Base-by-base conservation (phyloP, 1,140 invertebrate genomes). In the Magallana ariakensis region DNA sequence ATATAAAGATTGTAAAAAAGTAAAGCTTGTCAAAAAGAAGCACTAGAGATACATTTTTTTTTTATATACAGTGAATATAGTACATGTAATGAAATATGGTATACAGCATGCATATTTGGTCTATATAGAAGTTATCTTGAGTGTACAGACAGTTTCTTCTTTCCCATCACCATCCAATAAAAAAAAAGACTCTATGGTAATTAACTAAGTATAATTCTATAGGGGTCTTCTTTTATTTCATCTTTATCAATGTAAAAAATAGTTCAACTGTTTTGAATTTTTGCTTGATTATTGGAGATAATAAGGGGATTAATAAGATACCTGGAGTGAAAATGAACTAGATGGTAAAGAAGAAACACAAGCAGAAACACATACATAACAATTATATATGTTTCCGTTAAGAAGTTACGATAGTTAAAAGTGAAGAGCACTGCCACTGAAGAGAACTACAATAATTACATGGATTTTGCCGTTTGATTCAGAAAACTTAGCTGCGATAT, bases 401-500 rank as follows among this genome's bases (percentile, higher is more conserved):
- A 46, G 33, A 46, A 46, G 9, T 13, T 33, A 8, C 9, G 66
- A 75, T 60, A 75, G 11, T 75, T 75, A 75, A 54, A 53, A 82
- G 80, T 82, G 80, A 82, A 55, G 54, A 16, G 46, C 54, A 82
- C 46, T 82, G 80, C 9, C 15, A 55, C n/a, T 19, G 46, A 53
- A 82, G 54, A 82, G 13, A 82, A 55, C 80, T 82, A 56, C 4
- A 16, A 82, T 82, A 82, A 16, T 84, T 90, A 93, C 93, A 90
- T 93, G 93, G 54, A 91, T 90, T 90, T 94, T 93, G 4, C 90
- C 92, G 60, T 91, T 91, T 60, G 92, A 85, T 84, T 93, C 92
- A 2, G 92, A 91, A 53, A 92, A 88, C 80, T 93, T 91, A 11
- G 89, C 88, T 56, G 93, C 91, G 16, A 92, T 85, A 62, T 92